phyloP scores from a whole-genome alignment of 2,797 vertebrate genomes.

The Enteromius afrohamiltoni region DNA sequence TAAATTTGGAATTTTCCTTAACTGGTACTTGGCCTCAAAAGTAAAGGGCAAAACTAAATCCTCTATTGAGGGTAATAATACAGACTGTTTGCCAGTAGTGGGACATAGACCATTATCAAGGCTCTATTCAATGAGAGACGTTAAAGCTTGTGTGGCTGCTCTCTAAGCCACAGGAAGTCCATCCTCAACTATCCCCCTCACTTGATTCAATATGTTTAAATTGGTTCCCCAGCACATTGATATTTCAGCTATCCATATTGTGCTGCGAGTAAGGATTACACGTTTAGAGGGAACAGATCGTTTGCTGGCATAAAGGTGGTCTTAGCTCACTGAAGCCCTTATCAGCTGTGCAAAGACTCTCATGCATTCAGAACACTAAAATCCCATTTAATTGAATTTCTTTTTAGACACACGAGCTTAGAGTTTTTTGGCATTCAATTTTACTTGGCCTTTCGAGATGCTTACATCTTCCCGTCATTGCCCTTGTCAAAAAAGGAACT shows the following conservation, averaged over 20 bases:
- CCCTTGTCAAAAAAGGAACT: constrained; percentile 87
- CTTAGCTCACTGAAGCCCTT: constrained; percentile 84
- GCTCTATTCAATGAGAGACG: constrained; percentile 53
- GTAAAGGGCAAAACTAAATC: constrained; percentile 40
- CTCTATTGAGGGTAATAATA: constrained; percentile 51
- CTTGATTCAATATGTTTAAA: constrained; percentile 97
- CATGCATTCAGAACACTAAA: constrained; percentile 99
- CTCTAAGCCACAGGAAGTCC: constrained; percentile 94
- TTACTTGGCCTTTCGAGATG: constrained; percentile 84
- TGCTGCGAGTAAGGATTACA: constrained; percentile 95
- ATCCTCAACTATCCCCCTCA: constrained; percentile 83
- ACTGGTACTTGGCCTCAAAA: constrained; percentile 11
- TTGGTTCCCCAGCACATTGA: constrained; percentile 94
- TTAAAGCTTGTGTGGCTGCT: constrained; percentile 77
- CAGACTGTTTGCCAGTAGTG: constrained; percentile 51
- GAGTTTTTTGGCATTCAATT: constrained; percentile 96
- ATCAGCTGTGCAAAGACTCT: constrained; percentile 91
- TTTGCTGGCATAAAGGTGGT: constrained; percentile 87
- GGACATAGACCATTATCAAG: constrained; percentile 74
- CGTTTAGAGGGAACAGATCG: constrained; percentile 93
- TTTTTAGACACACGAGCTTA: constrained; percentile 95
- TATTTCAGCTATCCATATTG: constrained; percentile 92
- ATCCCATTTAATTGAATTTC: constrained; percentile 99
- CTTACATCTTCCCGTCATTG: constrained; percentile 88
- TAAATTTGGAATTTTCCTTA: constrained; percentile 39